Evolutionary conservation across 2,113 vertebrate species (phyloP), one percentile per base, ranked within the genome.

Genomic region (Oryzias woworae): DNA sequence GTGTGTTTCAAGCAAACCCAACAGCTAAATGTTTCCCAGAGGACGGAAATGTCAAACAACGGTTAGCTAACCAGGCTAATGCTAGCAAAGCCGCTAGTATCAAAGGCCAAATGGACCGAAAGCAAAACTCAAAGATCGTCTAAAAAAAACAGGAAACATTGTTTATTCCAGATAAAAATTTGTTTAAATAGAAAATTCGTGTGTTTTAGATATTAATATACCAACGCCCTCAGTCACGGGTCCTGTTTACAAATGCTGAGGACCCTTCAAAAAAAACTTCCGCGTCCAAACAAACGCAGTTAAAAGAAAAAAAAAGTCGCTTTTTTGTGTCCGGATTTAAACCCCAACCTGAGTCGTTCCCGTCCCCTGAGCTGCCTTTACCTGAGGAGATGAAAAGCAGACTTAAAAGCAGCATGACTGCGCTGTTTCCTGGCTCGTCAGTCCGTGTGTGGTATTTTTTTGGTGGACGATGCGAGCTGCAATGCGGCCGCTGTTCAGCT

Each of bases 321-420:
- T 10, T 3, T 14, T 2, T 36, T 1, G 2, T 18, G 1, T 15
- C 1, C 52, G 12, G 1, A 17, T 8, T 8, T 6, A 0, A 5
- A 22, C 6, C 15, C 4, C 5, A 0, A 13, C 14, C 44, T 15
- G 44, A 17, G 14, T 15, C 44, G 15, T 10, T 2, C 1, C 0
- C 0, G n/a, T 1, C 8, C 5, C 3, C 14, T 16, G 5, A 1
- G 3, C 0, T 17, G 13, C 16, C 15, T 2, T 87, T 92, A 93
- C 91, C 92, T 62, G 92, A 65, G 13, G 90, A 79, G n/a, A 91
- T 75, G 23, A 92, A 87, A 7, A 93, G 86, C 4, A 92, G 82
- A 7, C 88, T 71, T 24, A 93, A 62, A 26, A 91, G 45, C 55
- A 93, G 77, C 85, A 80, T 90, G 87, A 83, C 77, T 81, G 41